phyloP scores from a whole-genome alignment of 2,888 invertebrate genomes.

The Baccha elongata region DNA sequence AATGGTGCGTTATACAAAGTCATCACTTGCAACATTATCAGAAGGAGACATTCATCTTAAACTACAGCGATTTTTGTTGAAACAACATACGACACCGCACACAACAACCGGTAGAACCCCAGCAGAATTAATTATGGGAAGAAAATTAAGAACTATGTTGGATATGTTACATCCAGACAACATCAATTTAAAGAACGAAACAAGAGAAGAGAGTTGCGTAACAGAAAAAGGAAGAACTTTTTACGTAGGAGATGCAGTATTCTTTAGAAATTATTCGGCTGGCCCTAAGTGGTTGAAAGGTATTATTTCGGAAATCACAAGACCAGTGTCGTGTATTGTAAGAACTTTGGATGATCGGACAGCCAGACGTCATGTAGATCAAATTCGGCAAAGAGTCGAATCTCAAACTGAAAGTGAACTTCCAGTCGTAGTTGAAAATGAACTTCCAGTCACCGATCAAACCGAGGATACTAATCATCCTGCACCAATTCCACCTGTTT shows the following conservation, averaged over 20 bases:
- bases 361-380: too few species aligned
- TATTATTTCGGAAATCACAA: slow-evolving; percentile 12
- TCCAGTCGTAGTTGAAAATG: background rate
- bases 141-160: slow-evolving; percentile 11
- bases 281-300: slow-evolving; percentile 1
- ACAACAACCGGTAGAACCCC: slow-evolving; percentile 36
- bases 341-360: too few species aligned
- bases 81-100: slow-evolving; percentile 1
- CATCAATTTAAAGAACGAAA: too few species aligned
- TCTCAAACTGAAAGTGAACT: too few species aligned
- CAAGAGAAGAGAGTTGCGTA: too few species aligned
- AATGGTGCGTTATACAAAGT: too few species aligned
- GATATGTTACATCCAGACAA: slow-evolving; percentile 5
- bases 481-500: too few species aligned
- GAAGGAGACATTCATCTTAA: too few species aligned
- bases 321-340: slow-evolving; percentile 28
- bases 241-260: slow-evolving; percentile 15
- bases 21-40: too few species aligned
- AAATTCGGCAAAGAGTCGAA: slow-evolving; percentile 1
- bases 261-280: slow-evolving; percentile 14
- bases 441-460: background rate
- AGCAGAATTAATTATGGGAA: too few species aligned
- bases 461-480: background rate
- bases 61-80: slow-evolving; percentile 39
- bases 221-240: slow-evolving; percentile 7